Evolutionary conservation across 2,888 invertebrate genomes (phyloP), one percentile per base, ranked within the genome.

Genomic region (Orthonychiurus folsomi): DNA sequence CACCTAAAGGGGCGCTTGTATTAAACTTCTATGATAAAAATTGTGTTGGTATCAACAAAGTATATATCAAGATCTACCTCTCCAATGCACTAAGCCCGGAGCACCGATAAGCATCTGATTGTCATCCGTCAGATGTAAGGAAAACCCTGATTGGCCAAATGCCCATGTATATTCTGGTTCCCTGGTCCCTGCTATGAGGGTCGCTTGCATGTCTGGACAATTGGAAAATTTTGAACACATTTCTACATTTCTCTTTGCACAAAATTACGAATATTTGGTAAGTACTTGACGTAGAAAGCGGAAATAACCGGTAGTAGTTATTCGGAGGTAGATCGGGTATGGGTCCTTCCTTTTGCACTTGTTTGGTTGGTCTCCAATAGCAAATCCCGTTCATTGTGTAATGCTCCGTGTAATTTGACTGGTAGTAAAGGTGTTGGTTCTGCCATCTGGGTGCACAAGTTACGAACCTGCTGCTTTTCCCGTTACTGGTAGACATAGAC

Each of bases 21-120:
- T 20, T n/a, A 57, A 57, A 37, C 5, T 37, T 9, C 5, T 9
- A 37, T 15, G 37, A 37, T 37, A 9, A 37, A 37, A 37, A 5
- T 15, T 9, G 15, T 9, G 37, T 37, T 37, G 37, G 20, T n/a
- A 9, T 20, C 52, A 3, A 52, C 21, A 52, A 25, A n/a, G n/a
- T n/a, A n/a, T n/a, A n/a, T n/a, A n/a, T n/a, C n/a, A n/a, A n/a
- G n/a, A n/a, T n/a, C n/a, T n/a, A 57, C 57, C 57, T 57, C 37
- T 57, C 57, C 57, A 57, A 37, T 25, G 20, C n/a, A 28, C 12
- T 2, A 57, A 3, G 26, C 57, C 57, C 3, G 57, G 57, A 3
- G 57, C 82, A 2, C 85, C 85, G 20, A 84, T 73, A 5, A 84
- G 73, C 21, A 84, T 69, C 56, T 78, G 78, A 23, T 76, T 75